A percentile compares a stretch with the other conserved stretches of the same genome.
phyloP scores from a whole-genome alignment of 2,113 vertebrate species.

The Chaenogobius annularis region DNA sequence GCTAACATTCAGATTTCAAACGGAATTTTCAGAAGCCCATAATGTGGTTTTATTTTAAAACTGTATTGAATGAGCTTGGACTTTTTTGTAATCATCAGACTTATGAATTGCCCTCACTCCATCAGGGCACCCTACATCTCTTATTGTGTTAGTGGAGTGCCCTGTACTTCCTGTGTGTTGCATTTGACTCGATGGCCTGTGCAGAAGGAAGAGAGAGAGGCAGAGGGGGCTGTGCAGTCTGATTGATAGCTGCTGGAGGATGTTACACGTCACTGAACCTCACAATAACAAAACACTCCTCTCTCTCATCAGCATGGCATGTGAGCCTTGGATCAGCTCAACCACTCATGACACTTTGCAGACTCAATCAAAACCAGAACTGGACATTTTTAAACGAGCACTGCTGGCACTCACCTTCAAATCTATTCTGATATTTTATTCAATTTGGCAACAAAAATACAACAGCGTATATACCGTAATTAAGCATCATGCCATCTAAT shows the following conservation, averaged over 20 bases:
- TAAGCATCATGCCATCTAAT: not conserved
- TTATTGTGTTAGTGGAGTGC: conserved; percentile 46
- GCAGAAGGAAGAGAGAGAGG: conserved; percentile 40
- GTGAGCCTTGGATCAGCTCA: conserved; percentile 8
- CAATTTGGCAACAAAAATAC: not conserved
- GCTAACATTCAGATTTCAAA: too few relatives aligned
- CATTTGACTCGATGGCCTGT: conserved; percentile 19
- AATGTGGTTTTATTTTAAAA: too few relatives aligned
- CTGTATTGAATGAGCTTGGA: too few relatives aligned
- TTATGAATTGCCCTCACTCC: too few relatives aligned
- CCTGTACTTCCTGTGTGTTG: conserved; percentile 48
- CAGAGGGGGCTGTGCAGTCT: conserved; percentile 2
- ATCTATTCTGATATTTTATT: not conserved
- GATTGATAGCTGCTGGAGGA: conserved; percentile 45
- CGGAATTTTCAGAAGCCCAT: too few relatives aligned
- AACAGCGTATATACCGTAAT: not conserved
- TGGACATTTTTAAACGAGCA: not conserved
- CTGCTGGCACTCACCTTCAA: not conserved
- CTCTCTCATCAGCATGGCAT: conserved; percentile 27
- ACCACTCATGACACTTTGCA: not conserved
- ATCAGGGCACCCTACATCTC: not conserved
- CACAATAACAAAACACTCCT: conserved; percentile 72
- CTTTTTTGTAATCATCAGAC: too few relatives aligned
- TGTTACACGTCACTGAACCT: conserved; percentile 64
- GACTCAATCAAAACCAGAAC: conserved; percentile 2